Evolutionary conservation across 2,888 invertebrate genomes (phyloP), one percentile per base, ranked within the genome.

Genomic region (Mimas tiliae): DNA sequence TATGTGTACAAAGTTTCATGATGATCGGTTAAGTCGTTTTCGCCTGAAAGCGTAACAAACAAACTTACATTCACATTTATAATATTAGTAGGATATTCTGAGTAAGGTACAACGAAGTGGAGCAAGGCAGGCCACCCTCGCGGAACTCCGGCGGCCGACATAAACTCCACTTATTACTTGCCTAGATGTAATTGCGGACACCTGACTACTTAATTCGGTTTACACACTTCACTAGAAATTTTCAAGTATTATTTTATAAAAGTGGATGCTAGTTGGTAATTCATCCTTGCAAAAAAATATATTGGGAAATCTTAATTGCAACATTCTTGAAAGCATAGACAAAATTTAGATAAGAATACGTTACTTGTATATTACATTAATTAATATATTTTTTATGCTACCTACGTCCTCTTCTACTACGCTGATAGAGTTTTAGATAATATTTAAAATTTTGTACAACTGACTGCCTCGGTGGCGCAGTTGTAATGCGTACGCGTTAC

Each of bases 51-150:
- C n/a, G n/a, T n/a, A n/a, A n/a, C n/a, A n/a, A n/a, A n/a, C n/a
- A n/a, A n/a, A n/a, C n/a, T n/a, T n/a, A n/a, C n/a, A n/a, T n/a
- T n/a, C n/a, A n/a, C n/a, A n/a, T n/a, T n/a, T n/a, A n/a, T n/a
- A n/a, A n/a, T n/a, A n/a, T n/a, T n/a, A n/a, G n/a, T 3, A 27
- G 27, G 4, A 27, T 27, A 27, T 27, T n/a, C 55, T 72, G 69
- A 42, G 62, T 51, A 69, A 65, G 66, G 66, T 33, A 64, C 63
- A 47, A 72, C 66, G 69, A 75, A 71, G 64, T 69, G 62, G 77
- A 48, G 70, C 77, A 68, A 77, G 77, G 77, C 68, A 50, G 63
- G 47, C 67, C 51, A 52, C 53, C 47, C 71, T 69, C 53, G 69
- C 78, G 76, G 72, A 78, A 72, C 72, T 67, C 63, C 66, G 51